phyloP scores from a whole-genome alignment of 2,113 vertebrate species.

The Calidris pygmaea region DNA sequence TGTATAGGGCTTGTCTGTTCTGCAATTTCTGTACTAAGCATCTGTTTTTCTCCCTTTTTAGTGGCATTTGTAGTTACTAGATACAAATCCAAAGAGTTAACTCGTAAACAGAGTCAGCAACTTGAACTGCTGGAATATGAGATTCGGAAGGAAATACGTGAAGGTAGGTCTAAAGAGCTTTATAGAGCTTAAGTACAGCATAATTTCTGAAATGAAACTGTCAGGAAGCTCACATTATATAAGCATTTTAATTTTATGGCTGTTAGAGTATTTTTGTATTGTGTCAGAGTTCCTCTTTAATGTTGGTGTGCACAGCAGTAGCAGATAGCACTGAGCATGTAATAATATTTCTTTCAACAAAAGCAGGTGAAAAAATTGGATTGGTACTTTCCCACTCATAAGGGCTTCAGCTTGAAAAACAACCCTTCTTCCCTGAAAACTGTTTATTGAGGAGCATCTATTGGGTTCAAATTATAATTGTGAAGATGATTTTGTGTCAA shows the following conservation, averaged over 20 bases:
- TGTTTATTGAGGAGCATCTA: background rate
- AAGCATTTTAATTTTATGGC: background rate
- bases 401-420: background rate
- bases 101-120: slow-evolving; percentile 79
- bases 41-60: slow-evolving; percentile 36
- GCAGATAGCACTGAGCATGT: background rate
- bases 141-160: slow-evolving; percentile 91
- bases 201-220: slow-evolving; percentile 4
- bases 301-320: background rate
- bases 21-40: background rate
- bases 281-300: background rate
- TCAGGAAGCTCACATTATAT: background rate
- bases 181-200: background rate
- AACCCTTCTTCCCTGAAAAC: background rate
- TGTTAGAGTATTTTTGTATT: background rate
- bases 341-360: background rate
- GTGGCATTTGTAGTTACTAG: slow-evolving; percentile 78
- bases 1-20: background rate
- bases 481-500: slow-evolving; percentile 1
- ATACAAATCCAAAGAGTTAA: slow-evolving; percentile 82
- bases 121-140: slow-evolving; percentile 88
- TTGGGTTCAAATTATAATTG: background rate
- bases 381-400: background rate
- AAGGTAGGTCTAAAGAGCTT: slow-evolving; percentile 77
- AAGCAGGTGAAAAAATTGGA: background rate